Conservation (phyloP, 2,888 invertebrate genomes). For the Thalpophila matura region DNA sequence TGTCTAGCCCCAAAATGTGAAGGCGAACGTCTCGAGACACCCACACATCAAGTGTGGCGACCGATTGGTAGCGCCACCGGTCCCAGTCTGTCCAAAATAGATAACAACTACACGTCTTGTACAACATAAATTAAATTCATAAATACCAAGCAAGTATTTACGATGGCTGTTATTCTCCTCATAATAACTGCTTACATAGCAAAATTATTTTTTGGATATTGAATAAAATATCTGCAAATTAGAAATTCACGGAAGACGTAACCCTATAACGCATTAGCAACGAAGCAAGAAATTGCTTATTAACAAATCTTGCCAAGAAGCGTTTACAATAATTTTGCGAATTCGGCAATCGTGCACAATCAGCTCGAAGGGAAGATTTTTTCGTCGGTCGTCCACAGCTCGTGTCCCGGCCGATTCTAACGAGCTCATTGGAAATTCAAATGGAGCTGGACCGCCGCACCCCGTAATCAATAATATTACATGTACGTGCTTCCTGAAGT, state of each 20-base stretch:
- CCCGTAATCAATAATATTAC: slow-evolving; percentile 90
- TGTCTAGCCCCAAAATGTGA: slow-evolving; percentile 28
- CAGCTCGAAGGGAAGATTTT: slow-evolving; percentile 74
- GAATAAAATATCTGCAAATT: slow-evolving; percentile 18
- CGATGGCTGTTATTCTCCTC: not conserved
- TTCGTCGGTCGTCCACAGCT: slow-evolving; percentile 79
- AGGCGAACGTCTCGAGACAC: slow-evolving; percentile 34
- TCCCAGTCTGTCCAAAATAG: slow-evolving; percentile 1
- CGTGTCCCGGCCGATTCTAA: slow-evolving; percentile 83
- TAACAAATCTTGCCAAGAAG: slow-evolving; percentile 66
- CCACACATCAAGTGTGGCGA: slow-evolving; percentile 21
- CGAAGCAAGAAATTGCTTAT: slow-evolving; percentile 57
- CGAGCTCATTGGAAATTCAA: slow-evolving; percentile 91
- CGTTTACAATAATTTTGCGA: slow-evolving; percentile 47
- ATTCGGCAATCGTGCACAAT: slow-evolving; percentile 55
- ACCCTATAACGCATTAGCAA: slow-evolving; percentile 26
- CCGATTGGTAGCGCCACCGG: slow-evolving; percentile 27
- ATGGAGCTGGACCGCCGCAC: slow-evolving; percentile 85
- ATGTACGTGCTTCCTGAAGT: slow-evolving; percentile 88
- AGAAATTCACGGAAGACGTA: slow-evolving; percentile 23
- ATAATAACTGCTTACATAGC: not conserved
- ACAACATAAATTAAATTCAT: not conserved
- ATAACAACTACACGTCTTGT: not conserved
- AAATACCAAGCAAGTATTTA: not conserved
- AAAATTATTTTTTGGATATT: slow-evolving; percentile 1